Conservation (phyloP, 2,797 vertebrate genomes). For the Mormyrus proboscirostris region DNA sequence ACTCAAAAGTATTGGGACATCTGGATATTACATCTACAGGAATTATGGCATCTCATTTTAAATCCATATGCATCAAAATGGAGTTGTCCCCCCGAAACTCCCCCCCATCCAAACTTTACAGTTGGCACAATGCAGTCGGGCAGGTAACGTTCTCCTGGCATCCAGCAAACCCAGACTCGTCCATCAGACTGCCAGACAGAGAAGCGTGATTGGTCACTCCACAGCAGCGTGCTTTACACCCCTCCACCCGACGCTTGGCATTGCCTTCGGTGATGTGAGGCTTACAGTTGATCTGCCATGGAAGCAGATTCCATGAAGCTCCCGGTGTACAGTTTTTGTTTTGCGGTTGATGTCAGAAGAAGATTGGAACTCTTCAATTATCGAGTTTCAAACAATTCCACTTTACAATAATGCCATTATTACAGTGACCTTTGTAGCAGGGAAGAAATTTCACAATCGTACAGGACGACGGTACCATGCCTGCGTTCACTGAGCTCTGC, state of each 20-base stretch:
- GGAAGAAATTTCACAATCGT: background rate
- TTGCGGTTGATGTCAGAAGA: background rate
- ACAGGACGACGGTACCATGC: background rate
- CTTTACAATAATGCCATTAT: background rate
- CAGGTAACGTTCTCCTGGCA: background rate
- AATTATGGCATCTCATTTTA: background rate
- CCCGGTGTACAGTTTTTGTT: background rate
- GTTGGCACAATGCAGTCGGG: background rate
- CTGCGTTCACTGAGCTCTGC: background rate
- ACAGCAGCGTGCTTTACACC: background rate
- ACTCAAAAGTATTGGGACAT: background rate
- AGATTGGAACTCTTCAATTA: background rate
- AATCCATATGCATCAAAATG: background rate
- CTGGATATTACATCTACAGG: background rate
- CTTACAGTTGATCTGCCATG: background rate
- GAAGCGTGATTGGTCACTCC: background rate
- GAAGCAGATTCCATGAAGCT: background rate
- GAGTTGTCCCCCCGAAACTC: background rate
- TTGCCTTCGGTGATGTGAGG: background rate
- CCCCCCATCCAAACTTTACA: background rate
- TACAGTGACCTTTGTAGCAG: background rate
- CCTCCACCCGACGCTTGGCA: background rate
- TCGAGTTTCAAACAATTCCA: background rate
- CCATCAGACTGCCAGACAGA: background rate
- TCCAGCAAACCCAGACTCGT: background rate